Base-by-base conservation (phyloP, 2,888 invertebrate genomes). In the Leptopilina syphax region DNA sequence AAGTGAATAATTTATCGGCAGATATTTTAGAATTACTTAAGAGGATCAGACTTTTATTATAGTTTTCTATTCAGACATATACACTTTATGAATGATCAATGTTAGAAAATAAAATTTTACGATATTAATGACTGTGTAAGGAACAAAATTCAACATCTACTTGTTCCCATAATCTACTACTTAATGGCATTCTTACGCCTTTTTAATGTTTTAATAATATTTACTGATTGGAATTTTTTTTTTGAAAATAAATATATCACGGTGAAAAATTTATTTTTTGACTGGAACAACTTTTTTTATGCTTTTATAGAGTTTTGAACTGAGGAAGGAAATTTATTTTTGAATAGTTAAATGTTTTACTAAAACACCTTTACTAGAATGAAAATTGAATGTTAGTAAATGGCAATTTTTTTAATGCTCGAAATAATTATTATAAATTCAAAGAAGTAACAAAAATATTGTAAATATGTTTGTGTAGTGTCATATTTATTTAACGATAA, bases 91-190 rank as follows among this genome's bases (percentile, higher is more conserved):
- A 60, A 60, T 60, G 60, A 18, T 60, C 60, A 18, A 18, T 60
- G n/a, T 47, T 47, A 47, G 6, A n/a, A 60, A 60, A 60, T 60
- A 60, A 60, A 60, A 60, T 60, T 60, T 60, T 60, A 60, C 60
- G 60, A 60, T 60, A 60, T 60, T 60, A 18, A 60, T 60, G 24
- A 34, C 34, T 34, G 34, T 34, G 18, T 18, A 60, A 3, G n/a
- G 8, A 60, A 60, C 18, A 60, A 60, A 60, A 60, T 18, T 18
- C 60, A 60, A 18, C 18, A 18, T n/a, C 6, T 60, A 60, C 60
- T n/a, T 8, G 18, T 60, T 60, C 18, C 18, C 18, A 18, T 60
- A 60, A 60, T 60, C 60, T 60, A 60, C 47, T 47, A 7, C 7
- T 47, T 60, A 18, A 60, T 60, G 60, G 18, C 60, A 18, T 60